Conservation (phyloP, 2,888 invertebrate genomes). For the Pachymerium ferrugineum region DNA sequence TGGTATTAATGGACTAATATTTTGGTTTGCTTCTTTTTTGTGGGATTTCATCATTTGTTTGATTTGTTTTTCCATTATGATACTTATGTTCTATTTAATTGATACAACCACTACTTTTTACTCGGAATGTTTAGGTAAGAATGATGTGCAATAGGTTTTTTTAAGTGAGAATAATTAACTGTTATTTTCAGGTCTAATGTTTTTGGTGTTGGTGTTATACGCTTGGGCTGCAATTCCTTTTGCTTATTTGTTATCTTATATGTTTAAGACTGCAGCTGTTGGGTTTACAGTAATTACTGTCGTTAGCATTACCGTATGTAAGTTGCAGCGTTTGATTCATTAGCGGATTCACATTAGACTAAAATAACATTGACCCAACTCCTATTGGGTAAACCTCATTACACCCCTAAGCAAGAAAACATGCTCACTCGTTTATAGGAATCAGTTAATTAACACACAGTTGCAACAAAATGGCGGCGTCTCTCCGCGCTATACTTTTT, state of each 20-base stretch:
- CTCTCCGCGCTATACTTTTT: no score
- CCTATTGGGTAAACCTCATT: no score
- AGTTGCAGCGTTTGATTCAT: no score
- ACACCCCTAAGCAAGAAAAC: no score
- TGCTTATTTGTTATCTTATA: neutral
- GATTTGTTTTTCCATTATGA: slow-evolving; percentile 50
- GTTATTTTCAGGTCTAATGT: neutral
- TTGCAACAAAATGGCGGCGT: no score
- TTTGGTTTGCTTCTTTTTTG: slow-evolving; percentile 63
- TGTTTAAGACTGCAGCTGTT: neutral
- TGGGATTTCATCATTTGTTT: slow-evolving; percentile 63
- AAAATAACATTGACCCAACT: no score
- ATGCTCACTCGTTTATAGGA: no score
- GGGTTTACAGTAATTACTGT: neutral
- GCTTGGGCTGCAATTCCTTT: neutral
- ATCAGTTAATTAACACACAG: no score
- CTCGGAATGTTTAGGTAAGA: neutral
- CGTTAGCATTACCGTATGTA: neutral
- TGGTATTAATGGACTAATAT: slow-evolving; percentile 60
- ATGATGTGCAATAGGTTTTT: neutral
- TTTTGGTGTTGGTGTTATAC: neutral
- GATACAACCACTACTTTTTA: slow-evolving; percentile 42
- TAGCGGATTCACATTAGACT: no score
- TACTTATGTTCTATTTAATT: slow-evolving; percentile 42
- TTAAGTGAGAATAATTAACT: neutral